These are phyloP conservation scores for Colistium nudipinnis DNA, from an alignment of 2,113 vertebrate species.

Conservation along the genomic window DNA sequence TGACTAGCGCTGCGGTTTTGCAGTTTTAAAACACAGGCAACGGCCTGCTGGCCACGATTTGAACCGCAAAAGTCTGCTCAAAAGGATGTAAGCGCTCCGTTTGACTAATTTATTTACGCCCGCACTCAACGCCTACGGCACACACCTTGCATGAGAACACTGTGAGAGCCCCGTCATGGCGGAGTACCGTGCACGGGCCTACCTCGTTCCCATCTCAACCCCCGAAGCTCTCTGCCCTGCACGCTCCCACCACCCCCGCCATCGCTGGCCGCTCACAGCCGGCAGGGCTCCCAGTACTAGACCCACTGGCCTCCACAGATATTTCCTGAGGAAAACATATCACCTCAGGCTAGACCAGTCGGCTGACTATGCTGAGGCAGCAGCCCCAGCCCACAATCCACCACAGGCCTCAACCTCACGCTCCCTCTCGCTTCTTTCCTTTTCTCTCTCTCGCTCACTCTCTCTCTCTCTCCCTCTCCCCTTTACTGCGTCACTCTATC, in stretches of 20 bases:
- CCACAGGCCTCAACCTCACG: conserved; percentile 69
- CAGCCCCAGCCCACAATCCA: conserved; percentile 75
- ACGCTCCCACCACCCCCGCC: background rate
- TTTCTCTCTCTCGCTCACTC: no score
- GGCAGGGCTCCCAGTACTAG: conserved; percentile 63
- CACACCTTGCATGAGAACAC: conserved; percentile 35
- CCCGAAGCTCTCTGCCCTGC: conserved; percentile 39
- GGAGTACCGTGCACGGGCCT: conserved; percentile 13
- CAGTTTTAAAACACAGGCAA: conserved; percentile 5
- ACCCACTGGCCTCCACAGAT: conserved; percentile 77
- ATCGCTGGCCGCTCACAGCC: conserved; percentile 46
- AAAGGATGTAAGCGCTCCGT: conserved; percentile 3
- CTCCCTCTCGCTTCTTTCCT: conserved; percentile 54
- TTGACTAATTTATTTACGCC: conserved; percentile 22
- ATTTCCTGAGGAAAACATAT: conserved; percentile 85
- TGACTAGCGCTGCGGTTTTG: conserved; percentile 10
- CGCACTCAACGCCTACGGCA: conserved; percentile 13
- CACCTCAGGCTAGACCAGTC: conserved; percentile 72
- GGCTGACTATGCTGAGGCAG: conserved; percentile 75
- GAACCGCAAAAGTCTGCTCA: conserved; percentile 27
- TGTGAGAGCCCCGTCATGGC: conserved; percentile 23
- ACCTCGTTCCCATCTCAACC: conserved; percentile 27
- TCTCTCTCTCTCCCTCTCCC: conserved; percentile 18
- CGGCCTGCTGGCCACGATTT: conserved; percentile 10
- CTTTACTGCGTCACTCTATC: conserved; percentile 25